These are phyloP conservation scores for Neolamprologus variostigma DNA, from an alignment of 2,113 vertebrate genomes.

Conservation along the genomic window DNA sequence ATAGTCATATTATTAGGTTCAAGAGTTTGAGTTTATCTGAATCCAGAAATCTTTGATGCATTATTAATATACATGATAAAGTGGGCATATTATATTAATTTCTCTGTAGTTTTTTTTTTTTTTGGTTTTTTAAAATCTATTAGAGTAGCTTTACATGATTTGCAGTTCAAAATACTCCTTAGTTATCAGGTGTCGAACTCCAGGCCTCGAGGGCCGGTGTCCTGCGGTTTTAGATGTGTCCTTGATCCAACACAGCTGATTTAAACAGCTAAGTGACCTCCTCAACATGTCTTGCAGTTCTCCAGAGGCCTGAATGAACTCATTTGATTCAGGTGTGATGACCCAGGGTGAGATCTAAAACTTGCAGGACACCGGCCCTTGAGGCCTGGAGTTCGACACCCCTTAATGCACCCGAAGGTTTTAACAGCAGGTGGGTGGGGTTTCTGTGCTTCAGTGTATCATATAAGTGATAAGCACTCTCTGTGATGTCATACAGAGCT, in stretches of 20 bases:
- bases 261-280: fast-evolving
- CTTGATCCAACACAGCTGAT: background rate
- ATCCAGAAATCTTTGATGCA: background rate
- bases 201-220: background rate
- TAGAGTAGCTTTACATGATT: background rate
- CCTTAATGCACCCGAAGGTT: fast-evolving
- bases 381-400: background rate
- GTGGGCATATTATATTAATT: background rate
- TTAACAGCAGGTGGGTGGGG: background rate
- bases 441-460: background rate
- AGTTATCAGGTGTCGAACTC: background rate
- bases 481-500: background rate
- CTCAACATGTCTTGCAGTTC: fast-evolving
- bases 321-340: background rate
- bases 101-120: background rate
- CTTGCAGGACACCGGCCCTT: background rate
- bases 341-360: background rate
- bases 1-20: background rate
- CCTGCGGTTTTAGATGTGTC: background rate
- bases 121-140: fast-evolving
- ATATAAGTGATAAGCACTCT: background rate
- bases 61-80: background rate
- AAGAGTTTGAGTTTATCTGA: background rate
- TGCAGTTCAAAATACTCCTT: background rate
- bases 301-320: background rate